A percentile compares a stretch with the other conserved stretches of the same genome.
phyloP scores from a whole-genome alignment of 1,140 invertebrate species.

The Drosophila parabipectinata region DNA sequence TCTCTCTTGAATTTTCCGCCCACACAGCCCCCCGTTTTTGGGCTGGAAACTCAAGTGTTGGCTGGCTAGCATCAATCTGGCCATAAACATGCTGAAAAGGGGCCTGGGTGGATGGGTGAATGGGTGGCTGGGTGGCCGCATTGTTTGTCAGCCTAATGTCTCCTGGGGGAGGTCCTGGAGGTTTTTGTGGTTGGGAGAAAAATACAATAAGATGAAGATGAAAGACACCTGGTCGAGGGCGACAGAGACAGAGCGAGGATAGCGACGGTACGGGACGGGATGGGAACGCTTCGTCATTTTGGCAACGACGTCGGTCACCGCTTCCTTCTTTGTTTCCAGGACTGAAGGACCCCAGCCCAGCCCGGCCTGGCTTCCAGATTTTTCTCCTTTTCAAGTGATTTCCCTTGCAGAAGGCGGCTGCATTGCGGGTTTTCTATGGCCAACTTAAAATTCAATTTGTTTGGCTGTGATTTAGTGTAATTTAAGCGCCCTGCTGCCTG shows the following conservation, averaged over 20 bases:
- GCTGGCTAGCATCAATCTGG: conserved; percentile 72
- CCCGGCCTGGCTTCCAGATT: background rate
- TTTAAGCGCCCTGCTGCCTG: conserved; percentile 72
- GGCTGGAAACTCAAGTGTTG: conserved; percentile 73
- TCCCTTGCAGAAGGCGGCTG: conserved; percentile 63
- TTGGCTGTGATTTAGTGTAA: conserved; percentile 80
- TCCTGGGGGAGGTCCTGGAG: conserved; percentile 39
- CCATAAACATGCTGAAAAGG: conserved; percentile 47
- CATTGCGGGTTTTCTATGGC: conserved; percentile 72
- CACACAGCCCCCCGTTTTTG: conserved; percentile 18
- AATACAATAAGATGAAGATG: conserved; percentile 80
- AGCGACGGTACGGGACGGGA: conserved; percentile 1
- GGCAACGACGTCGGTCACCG: conserved; percentile 60
- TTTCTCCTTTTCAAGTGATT: conserved; percentile 68
- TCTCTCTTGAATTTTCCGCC: background rate
- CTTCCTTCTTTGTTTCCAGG: background rate
- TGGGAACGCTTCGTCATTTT: conserved; percentile 70
- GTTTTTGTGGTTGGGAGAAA: conserved; percentile 22
- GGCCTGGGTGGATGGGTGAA: background rate
- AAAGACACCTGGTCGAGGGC: conserved; percentile 67
- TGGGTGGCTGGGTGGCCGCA: conserved; percentile 40
- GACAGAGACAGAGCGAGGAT: background rate
- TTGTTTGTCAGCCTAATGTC: conserved; percentile 81
- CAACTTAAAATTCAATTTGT: conserved; percentile 82
- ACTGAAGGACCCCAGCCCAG: too few relatives aligned